These are phyloP conservation scores for Pangasianodon hypophthalmus DNA, from an alignment of 2,113 vertebrate genomes.

Conservation along the genomic window DNA sequence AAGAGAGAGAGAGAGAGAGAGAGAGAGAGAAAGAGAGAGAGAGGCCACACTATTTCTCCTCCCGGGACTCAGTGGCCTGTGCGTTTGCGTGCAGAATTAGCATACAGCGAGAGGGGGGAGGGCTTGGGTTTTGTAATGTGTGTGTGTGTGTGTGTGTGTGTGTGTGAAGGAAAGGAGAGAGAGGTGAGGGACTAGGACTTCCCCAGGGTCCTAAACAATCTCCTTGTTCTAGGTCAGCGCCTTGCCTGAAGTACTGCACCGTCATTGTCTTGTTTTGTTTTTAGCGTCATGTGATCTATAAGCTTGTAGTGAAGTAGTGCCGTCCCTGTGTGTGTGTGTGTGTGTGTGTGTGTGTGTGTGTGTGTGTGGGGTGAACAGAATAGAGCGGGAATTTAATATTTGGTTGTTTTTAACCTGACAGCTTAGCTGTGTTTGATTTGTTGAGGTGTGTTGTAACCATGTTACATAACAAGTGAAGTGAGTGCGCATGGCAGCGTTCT, in stretches of 20 bases:
- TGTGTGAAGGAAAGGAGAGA: constrained; percentile 20
- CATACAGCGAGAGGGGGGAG: constrained; percentile 68
- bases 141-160: constrained; percentile 32
- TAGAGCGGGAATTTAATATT: background rate
- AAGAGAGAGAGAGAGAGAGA: constrained; percentile 47
- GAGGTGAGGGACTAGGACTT: constrained; percentile 46
- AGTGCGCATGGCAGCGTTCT: constrained; percentile 48
- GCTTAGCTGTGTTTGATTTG: constrained; percentile 44
- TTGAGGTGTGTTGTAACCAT: constrained; percentile 65
- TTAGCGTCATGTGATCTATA: background rate
- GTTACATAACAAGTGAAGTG: constrained; percentile 68
- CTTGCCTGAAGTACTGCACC: constrained; percentile 63
- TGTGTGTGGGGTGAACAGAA: background rate
- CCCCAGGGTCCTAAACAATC: constrained; percentile 70
- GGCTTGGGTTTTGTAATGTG: constrained; percentile 54
- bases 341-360: background rate
- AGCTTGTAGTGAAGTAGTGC: background rate
- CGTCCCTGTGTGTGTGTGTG: too few relatives aligned
- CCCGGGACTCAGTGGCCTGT: constrained; percentile 75
- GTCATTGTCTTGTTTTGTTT: constrained; percentile 58
- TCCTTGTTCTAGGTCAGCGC: constrained; percentile 62
- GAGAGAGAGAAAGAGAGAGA: constrained; percentile 42
- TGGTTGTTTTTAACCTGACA: background rate
- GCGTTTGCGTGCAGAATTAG: constrained; percentile 76
- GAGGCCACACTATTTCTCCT: constrained; percentile 69